phyloP scores from a whole-genome alignment of 2,797 vertebrate species.

The Anguilla pacifica region DNA sequence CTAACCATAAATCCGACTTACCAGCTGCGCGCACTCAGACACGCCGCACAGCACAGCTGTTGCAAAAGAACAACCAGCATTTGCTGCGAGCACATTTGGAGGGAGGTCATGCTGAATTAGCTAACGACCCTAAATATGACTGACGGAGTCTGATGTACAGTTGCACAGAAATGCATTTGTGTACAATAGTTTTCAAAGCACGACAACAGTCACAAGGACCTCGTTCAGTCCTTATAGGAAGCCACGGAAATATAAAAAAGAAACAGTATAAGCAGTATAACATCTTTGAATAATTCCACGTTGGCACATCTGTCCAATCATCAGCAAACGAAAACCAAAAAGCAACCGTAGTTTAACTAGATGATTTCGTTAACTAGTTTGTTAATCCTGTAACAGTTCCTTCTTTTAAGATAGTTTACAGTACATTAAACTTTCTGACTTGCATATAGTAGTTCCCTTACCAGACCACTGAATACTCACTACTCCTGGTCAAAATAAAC shows the following conservation, averaged over 20 bases:
- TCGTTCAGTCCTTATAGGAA: background rate
- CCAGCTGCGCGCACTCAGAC: background rate
- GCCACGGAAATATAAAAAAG: constrained; percentile 33
- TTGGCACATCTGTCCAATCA: no score
- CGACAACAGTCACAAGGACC: background rate
- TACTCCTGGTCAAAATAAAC: background rate
- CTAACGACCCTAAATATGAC: constrained; percentile 21
- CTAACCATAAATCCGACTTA: background rate
- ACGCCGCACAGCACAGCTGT: background rate
- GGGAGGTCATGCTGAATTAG: background rate
- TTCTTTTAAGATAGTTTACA: background rate
- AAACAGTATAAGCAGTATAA: no score
- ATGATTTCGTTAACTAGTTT: no score
- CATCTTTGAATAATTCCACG: no score
- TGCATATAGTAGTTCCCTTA: background rate
- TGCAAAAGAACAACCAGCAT: background rate
- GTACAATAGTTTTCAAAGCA: background rate
- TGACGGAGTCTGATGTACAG: constrained; percentile 38
- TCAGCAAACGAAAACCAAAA: no score
- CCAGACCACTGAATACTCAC: background rate
- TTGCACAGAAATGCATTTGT: background rate
- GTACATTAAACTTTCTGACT: background rate
- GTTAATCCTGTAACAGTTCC: no score
- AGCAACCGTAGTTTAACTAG: no score
- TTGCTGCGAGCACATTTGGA: background rate